Conservation (phyloP, 2,888 invertebrate species). For the Neria commutata region DNA sequence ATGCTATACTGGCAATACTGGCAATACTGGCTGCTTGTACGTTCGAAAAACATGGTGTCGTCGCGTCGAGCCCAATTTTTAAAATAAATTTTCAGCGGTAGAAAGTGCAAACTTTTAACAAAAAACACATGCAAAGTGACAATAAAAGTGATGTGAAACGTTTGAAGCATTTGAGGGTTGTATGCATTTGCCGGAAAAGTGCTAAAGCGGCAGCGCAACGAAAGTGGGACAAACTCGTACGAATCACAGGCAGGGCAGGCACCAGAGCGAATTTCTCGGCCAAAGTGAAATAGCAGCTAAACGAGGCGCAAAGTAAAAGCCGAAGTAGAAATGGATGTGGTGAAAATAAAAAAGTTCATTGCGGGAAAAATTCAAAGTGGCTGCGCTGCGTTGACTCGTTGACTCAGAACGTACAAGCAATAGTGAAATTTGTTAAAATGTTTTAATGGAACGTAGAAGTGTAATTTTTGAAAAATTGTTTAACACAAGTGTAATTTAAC, state of each 20-base stretch:
- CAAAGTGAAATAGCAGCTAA: slow-evolving; percentile 6
- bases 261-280: neutral
- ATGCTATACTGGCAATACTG: too few species aligned
- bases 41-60: slow-evolving; percentile 16
- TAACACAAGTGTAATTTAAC: too few species aligned
- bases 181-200: neutral
- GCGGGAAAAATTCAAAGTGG: neutral
- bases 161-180: slow-evolving; percentile 7
- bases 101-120: slow-evolving; percentile 7
- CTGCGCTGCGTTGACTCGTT: slow-evolving; percentile 7
- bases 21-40: too few species aligned
- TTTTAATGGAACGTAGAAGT: too few species aligned
- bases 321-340: slow-evolving; percentile 4
- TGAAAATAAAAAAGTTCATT: slow-evolving; percentile 13
- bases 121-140: slow-evolving; percentile 7
- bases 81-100: slow-evolving; percentile 11
- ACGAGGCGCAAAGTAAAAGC: slow-evolving; percentile 6
- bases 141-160: neutral
- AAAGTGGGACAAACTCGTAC: slow-evolving; percentile 24
- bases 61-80: slow-evolving; percentile 20
- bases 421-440: too few species aligned
- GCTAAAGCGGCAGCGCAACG: slow-evolving; percentile 16
- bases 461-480: too few species aligned
- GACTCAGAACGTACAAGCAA: slow-evolving; percentile 4
- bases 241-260: slow-evolving; percentile 3